phyloP scores from a whole-genome alignment of 2,888 invertebrate genomes.

The Cremastobaeus sp. region DNA sequence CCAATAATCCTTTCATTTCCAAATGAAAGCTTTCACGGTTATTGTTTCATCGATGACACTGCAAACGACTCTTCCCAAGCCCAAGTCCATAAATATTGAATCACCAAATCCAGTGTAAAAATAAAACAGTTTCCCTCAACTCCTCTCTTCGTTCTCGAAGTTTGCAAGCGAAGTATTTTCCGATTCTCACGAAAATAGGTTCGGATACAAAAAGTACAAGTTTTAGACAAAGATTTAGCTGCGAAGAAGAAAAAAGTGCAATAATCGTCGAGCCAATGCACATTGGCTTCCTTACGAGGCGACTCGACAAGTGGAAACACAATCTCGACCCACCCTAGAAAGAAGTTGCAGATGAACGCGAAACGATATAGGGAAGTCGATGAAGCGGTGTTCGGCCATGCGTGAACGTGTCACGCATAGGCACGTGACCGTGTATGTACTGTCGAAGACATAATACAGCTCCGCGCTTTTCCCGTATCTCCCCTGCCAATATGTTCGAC shows the following conservation, averaged over 20 bases:
- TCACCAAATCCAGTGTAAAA: no score
- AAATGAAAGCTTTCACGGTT: constrained; percentile 25
- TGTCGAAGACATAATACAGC: constrained; percentile 76
- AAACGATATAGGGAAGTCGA: constrained; percentile 61
- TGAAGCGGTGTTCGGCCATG: constrained; percentile 67
- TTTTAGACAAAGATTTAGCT: constrained; percentile 16
- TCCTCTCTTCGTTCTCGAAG: no score
- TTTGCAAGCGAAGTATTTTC: no score
- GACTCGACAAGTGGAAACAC: constrained; percentile 70
- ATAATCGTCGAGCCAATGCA: constrained; percentile 59
- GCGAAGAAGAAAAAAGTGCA: constrained; percentile 21
- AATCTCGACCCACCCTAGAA: constrained; percentile 68
- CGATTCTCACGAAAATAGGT: no score
- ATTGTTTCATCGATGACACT: constrained; percentile 13
- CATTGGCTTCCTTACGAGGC: constrained; percentile 59
- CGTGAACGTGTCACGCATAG: constrained; percentile 77
- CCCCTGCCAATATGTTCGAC: constrained; percentile 70
- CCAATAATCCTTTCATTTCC: constrained; percentile 16
- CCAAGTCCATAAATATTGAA: no score
- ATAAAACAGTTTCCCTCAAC: no score
- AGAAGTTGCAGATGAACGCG: constrained; percentile 67
- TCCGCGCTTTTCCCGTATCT: constrained; percentile 64
- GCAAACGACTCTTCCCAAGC: no score
- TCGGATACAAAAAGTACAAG: no score
- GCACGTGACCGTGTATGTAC: constrained; percentile 77